Evolutionary conservation across 2,888 invertebrate genomes (phyloP), one percentile per base, ranked within the genome.

Genomic region (Alitta virens): DNA sequence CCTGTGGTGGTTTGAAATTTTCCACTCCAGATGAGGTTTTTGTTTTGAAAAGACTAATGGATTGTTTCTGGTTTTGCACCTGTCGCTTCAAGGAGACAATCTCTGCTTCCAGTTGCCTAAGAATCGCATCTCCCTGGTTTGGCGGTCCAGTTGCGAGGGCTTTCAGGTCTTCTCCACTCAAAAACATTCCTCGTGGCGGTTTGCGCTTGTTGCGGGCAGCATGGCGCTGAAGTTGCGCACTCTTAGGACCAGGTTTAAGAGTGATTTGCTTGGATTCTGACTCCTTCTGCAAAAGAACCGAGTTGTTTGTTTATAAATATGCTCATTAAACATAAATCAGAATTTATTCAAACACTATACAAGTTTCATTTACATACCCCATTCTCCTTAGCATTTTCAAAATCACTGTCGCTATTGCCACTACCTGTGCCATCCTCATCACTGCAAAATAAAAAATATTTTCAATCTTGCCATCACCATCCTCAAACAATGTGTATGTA

Each of bases 91-190:
- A 88, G 77, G 94, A 90, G 84, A 93, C 89, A 82, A 96, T 90
- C 86, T 95, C 95, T 80, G 92, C 88, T 84, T 95, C 95, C 87
- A 94, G 91, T 77, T 91, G 89, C 85, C 90, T 90, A 78, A 97
- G 88, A 85, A 94, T 89, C 79, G 89, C 88, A 74, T 92, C 91
- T 74, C 90, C 90, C 82, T 89, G 89, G 78, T 87, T 87, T 72
- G 78, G 84, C 63, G 89, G 88, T 74, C 89, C 89, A 69, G 89
- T 89, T 66, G 94, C 94, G 87, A 97, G 89, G 74, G 91, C 89
- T 73, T 92, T 90, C 83, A 97, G 88, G 86, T 96, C 96, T 84
- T 96, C 96, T 85, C 94, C 92, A 87, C 94, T 94, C 85, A 97
- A 91, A 86, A 93, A 92, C 90, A 97, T 94, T 84, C 96, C 96